phyloP scores from a whole-genome alignment of 1,140 invertebrate species.

The Dendroctonus ponderosae region DNA sequence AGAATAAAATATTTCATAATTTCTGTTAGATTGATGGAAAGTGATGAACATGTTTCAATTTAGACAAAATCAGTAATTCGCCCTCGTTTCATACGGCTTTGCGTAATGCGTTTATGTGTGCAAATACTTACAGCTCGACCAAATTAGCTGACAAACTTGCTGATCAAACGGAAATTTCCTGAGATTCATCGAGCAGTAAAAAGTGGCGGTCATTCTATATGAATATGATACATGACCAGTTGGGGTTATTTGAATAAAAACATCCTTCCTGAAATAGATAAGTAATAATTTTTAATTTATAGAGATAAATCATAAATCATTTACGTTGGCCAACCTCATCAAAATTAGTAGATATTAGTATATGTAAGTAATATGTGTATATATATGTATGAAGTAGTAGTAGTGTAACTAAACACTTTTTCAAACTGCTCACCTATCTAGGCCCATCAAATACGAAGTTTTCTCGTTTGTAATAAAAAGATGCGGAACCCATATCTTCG shows the following conservation, averaged over 20 bases:
- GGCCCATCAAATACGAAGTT: slow-evolving; percentile 72
- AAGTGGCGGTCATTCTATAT: slow-evolving; percentile 70
- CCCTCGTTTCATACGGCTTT: too few relatives aligned
- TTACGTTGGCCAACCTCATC: not conserved
- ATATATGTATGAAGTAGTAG: not conserved
- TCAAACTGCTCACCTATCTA: slow-evolving; percentile 51
- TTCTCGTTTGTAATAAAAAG: slow-evolving; percentile 78
- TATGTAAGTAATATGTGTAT: too few relatives aligned
- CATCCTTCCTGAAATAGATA: slow-evolving; percentile 60
- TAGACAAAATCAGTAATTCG: too few relatives aligned
- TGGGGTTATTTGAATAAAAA: slow-evolving; percentile 74
- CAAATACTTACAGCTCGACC: slow-evolving; percentile 74
- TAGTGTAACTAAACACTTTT: not conserved
- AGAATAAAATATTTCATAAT: too few relatives aligned
- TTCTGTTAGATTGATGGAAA: too few relatives aligned
- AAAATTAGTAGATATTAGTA: not conserved
- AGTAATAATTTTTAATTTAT: not conserved
- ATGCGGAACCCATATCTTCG: slow-evolving; percentile 75
- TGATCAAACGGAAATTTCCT: slow-evolving; percentile 84
- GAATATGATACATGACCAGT: slow-evolving; percentile 75
- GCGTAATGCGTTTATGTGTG: too few relatives aligned
- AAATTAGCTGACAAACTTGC: slow-evolving; percentile 72
- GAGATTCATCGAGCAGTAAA: slow-evolving; percentile 79
- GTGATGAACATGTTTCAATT: too few relatives aligned
- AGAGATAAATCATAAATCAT: too few relatives aligned